These are phyloP conservation scores for Hypercompe scribonia DNA, from an alignment of 2,888 invertebrate genomes.

Conservation along the genomic window DNA sequence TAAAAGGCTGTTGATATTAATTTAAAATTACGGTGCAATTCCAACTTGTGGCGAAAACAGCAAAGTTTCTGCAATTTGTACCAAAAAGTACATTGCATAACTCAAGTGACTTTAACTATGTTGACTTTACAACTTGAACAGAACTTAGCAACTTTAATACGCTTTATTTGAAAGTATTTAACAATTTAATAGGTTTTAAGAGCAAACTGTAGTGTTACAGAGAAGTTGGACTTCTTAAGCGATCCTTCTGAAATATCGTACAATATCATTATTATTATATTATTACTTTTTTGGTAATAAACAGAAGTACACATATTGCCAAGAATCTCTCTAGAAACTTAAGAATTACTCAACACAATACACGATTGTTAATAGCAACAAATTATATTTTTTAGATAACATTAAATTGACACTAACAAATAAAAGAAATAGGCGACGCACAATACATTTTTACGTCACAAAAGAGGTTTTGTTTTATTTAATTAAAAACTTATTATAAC, in stretches of 20 bases:
- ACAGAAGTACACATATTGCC: too few species aligned
- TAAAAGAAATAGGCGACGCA: too few species aligned
- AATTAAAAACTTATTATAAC: too few species aligned
- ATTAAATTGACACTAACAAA: too few species aligned
- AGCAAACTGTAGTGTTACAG: slow-evolving; percentile 14
- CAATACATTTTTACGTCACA: too few species aligned
- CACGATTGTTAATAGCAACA: too few species aligned
- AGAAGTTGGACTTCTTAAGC: background rate
- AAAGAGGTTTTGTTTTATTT: too few species aligned
- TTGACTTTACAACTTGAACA: slow-evolving; percentile 26
- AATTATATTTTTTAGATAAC: too few species aligned
- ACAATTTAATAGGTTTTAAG: slow-evolving; percentile 20
- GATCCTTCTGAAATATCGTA: background rate
- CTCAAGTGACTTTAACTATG: slow-evolving; percentile 18
- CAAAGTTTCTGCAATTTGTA: slow-evolving; percentile 7
- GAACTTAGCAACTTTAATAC: background rate
- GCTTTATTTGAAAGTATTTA: slow-evolving; percentile 30
- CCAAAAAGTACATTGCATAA: slow-evolving; percentile 13
- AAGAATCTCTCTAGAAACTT: too few species aligned
- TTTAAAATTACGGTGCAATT: background rate
- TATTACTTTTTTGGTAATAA: too few species aligned
- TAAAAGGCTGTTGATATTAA: too few species aligned
- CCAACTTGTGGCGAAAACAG: background rate
- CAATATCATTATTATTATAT: background rate
- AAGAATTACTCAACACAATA: too few species aligned